phyloP scores from a whole-genome alignment of 1,140 invertebrate species.

The Nixonia krombeini region DNA sequence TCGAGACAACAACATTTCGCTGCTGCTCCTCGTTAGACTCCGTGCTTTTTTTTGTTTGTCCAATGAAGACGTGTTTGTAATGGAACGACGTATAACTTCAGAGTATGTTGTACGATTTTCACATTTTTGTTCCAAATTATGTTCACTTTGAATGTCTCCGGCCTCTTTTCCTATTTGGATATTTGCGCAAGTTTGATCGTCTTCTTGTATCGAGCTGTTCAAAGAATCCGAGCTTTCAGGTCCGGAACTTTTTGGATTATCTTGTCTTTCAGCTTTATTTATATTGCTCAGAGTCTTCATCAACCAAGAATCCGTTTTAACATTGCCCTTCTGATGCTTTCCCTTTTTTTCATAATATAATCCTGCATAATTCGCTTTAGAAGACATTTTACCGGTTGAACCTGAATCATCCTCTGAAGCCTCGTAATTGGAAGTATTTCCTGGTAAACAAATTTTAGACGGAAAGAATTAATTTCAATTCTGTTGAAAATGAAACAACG shows the following conservation, averaged over 20 bases:
- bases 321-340: slow-evolving; percentile 48
- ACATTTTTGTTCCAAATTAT: neutral
- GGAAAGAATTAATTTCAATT: too few species aligned
- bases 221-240: slow-evolving; percentile 36
- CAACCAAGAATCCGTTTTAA: slow-evolving; percentile 67
- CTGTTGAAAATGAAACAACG: too few species aligned
- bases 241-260: neutral
- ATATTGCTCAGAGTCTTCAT: slow-evolving; percentile 60
- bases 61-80: slow-evolving; percentile 6
- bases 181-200: slow-evolving; percentile 15
- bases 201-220: slow-evolving; percentile 36
- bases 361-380: slow-evolving; percentile 10
- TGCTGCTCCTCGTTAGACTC: slow-evolving; percentile 1
- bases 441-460: neutral
- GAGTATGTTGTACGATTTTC: slow-evolving; percentile 54
- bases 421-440: slow-evolving; percentile 46
- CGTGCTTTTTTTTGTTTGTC: slow-evolving; percentile 41
- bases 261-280: slow-evolving; percentile 30
- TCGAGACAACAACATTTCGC: neutral
- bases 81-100: slow-evolving; percentile 56
- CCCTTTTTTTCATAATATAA: slow-evolving; percentile 8
- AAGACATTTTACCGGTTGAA: slow-evolving; percentile 36
- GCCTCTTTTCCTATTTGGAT: neutral
- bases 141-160: neutral
- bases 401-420: slow-evolving; percentile 56